These are phyloP conservation scores for Portevinia maculata DNA, from an alignment of 2,888 invertebrate genomes.

Conservation along the genomic window DNA sequence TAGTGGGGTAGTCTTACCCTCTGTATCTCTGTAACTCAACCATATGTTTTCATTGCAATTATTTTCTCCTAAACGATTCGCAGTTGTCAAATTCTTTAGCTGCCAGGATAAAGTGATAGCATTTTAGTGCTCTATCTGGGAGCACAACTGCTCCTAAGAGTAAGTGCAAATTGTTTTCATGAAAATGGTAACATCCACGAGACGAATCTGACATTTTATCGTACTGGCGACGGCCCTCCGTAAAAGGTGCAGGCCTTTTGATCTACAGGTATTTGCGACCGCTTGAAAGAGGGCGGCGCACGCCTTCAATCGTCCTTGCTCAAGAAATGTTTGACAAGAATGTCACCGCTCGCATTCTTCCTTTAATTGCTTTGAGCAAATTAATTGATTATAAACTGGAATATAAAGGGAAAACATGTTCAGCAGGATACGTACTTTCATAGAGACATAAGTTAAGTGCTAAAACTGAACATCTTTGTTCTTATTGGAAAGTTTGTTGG, in stretches of 20 bases:
- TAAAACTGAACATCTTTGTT: constrained; percentile 6
- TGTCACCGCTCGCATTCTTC: constrained; percentile 38
- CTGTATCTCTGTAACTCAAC: constrained; percentile 7
- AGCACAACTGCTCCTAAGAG: constrained; percentile 49
- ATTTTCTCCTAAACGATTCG: constrained; percentile 46
- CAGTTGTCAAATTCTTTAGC: constrained; percentile 30
- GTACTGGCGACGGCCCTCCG: not conserved
- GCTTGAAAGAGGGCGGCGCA: constrained; percentile 7
- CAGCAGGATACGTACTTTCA: constrained; percentile 29
- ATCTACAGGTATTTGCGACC: constrained; percentile 45
- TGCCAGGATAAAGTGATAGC: constrained; percentile 28
- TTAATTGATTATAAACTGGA: constrained; percentile 58
- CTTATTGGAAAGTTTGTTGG: constrained; percentile 40
- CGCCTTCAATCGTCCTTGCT: too few species aligned
- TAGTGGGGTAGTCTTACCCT: constrained; percentile 1
- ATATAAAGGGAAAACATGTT: constrained; percentile 26
- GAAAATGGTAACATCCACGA: constrained; percentile 57
- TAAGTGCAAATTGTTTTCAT: constrained; percentile 73
- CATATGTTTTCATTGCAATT: constrained; percentile 42
- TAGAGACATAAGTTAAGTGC: constrained; percentile 29
- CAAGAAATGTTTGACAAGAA: constrained; percentile 22
- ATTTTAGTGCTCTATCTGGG: constrained; percentile 48
- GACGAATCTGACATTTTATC: constrained; percentile 16
- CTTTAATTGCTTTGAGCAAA: constrained; percentile 58
- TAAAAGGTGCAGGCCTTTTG: constrained; percentile 54